Conservation (phyloP, 64 coral and sea anemone species). For the Hydrozoanthus tunicans region DNA sequence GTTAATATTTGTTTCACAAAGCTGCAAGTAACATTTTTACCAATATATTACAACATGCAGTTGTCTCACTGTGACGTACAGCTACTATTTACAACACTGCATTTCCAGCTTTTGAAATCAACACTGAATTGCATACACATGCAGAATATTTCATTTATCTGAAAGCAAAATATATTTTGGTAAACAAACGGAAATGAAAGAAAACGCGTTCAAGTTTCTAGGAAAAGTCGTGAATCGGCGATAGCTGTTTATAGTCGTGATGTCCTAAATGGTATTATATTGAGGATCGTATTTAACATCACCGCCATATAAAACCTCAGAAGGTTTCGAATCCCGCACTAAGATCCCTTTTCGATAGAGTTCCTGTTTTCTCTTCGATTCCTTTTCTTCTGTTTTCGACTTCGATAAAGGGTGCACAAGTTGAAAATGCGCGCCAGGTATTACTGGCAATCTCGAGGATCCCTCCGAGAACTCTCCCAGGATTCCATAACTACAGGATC, state of each 20-base stretch:
- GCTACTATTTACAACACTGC: conserved; percentile 7
- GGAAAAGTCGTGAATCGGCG: background rate
- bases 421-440: conserved; percentile 73
- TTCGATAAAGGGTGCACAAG: conserved; percentile 82
- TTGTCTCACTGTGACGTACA: background rate
- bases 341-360: conserved; percentile 84
- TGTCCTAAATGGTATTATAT: conserved; percentile 15
- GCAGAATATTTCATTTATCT: background rate
- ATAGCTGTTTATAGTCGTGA: background rate
- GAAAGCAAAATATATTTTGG: background rate
- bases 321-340: conserved; percentile 72
- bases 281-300: conserved; percentile 56
- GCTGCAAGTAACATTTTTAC: background rate
- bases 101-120: background rate
- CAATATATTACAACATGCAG: background rate
- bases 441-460: conserved; percentile 16
- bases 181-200: too few species aligned
- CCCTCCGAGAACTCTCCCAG: conserved; percentile 36
- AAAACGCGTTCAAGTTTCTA: background rate
- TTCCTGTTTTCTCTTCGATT: conserved; percentile 79
- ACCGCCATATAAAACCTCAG: conserved; percentile 54
- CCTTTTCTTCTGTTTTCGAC: conserved; percentile 54
- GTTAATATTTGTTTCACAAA: conserved; percentile 16
- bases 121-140: background rate
- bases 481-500: background rate